phyloP scores from a whole-genome alignment of 2,888 invertebrate genomes.

The Tryphoninae sp. region DNA sequence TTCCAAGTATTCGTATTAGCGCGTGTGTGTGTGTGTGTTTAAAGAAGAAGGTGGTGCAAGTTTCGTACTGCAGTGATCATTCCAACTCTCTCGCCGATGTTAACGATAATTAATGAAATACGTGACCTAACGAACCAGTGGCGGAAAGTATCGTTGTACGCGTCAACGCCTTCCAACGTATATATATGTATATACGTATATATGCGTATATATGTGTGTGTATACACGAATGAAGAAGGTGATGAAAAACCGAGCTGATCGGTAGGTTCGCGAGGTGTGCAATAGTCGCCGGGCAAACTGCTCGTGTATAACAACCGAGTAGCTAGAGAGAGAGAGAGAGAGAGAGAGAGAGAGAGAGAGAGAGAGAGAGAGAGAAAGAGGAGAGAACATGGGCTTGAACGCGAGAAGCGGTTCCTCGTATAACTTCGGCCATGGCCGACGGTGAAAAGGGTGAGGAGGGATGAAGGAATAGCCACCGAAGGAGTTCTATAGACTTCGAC shows the following conservation, averaged over 20 bases:
- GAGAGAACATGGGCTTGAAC: conserved; percentile 43
- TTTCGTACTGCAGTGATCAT: conserved; percentile 17
- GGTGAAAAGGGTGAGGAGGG: conserved; percentile 12
- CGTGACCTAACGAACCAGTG: conserved; percentile 59
- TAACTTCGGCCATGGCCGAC: conserved; percentile 30
- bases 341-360: too few relatives aligned
- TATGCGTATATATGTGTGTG: neutral
- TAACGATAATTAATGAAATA: conserved; percentile 64
- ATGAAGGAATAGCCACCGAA: conserved; percentile 36
- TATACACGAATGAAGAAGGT: conserved; percentile 6
- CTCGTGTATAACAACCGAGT: conserved; percentile 57
- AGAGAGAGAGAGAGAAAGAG: too few relatives aligned
- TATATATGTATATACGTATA: neutral
- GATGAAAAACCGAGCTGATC: conserved; percentile 5
- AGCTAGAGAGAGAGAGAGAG: conserved; percentile 18
- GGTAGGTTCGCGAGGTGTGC: conserved; percentile 37
- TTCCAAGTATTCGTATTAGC: neutral
- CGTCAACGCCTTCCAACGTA: neutral
- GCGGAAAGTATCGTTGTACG: conserved; percentile 54
- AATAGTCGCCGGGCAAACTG: conserved; percentile 49
- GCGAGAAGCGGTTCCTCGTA: conserved; percentile 1
- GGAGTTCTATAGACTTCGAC: conserved; percentile 43
- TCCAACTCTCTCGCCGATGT: conserved; percentile 46
- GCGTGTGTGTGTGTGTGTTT: neutral
- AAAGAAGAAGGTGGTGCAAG: conserved; percentile 1